phyloP scores from a whole-genome alignment of 2,888 invertebrate species.

The Anoncus sp. region DNA sequence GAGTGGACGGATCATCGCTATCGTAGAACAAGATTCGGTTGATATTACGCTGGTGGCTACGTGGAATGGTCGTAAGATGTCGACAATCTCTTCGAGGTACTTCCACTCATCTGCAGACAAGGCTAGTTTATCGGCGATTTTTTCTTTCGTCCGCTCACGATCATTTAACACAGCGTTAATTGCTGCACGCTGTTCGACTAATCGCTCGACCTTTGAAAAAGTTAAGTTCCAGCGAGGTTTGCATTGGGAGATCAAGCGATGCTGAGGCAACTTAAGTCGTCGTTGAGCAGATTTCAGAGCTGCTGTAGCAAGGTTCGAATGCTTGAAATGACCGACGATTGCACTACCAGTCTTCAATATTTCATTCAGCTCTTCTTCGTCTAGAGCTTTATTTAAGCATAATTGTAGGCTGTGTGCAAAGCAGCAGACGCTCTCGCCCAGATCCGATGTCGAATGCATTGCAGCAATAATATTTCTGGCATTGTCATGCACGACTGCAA shows the following conservation, averaged over 20 bases:
- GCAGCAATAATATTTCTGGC: constrained; percentile 51
- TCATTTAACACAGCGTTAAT: constrained; percentile 49
- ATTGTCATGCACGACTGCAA: constrained; percentile 58
- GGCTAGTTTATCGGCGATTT: neutral
- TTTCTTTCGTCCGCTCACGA: neutral
- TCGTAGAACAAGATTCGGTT: neutral
- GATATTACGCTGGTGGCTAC: neutral
- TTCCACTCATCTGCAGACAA: neutral
- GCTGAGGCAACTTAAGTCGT: constrained; percentile 44
- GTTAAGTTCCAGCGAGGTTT: constrained; percentile 67
- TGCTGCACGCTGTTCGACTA: constrained; percentile 65
- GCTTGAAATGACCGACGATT: constrained; percentile 69
- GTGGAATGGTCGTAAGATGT: neutral
- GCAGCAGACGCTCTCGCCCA: constrained; percentile 65
- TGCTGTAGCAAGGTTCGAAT: constrained; percentile 64
- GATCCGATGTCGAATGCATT: neutral
- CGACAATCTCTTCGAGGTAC: neutral
- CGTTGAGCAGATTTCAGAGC: constrained; percentile 57
- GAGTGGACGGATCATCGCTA: neutral
- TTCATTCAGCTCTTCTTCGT: constrained; percentile 22
- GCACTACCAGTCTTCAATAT: constrained; percentile 61
- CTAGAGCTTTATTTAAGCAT: constrained; percentile 66
- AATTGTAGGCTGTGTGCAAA: constrained; percentile 70
- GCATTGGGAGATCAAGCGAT: constrained; percentile 58
- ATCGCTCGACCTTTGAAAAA: constrained; percentile 64